Base-by-base conservation (phyloP, 2,888 invertebrate species). In the Drosophila vallismaia region DNA sequence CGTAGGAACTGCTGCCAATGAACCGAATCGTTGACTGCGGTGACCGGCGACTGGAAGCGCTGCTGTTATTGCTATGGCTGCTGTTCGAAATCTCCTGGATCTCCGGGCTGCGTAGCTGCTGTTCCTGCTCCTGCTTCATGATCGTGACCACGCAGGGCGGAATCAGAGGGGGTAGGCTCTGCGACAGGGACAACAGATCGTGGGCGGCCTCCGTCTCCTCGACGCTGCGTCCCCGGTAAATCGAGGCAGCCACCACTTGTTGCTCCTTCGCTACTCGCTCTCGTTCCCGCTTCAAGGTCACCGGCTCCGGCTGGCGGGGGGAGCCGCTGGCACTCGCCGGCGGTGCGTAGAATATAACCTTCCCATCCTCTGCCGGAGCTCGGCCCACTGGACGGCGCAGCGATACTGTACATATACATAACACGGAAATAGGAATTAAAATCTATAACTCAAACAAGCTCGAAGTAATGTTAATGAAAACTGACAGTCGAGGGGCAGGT, bases 161-260 rank as follows among this genome's bases (percentile, higher is more conserved):
- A 51, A 94, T 95, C 74, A 95, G 93, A 12, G 95, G 96, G 10
- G 96, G 96, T 84, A 95, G 91, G 77, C 96, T 95, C 82, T 96
- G 95, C 2, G 96, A 95, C 36, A 96, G 92, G 49, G 95, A 96
- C 29, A 96, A 92, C 71, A 95, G 92, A 90, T 96, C 97, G 90
- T 96, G 97, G 0, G 97, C 97, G 33, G 97, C 97, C 92, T 97
- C 97, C 8, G 96, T 97, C 92, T 97, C 97, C 88, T 96, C 97
- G 28, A 95, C 94, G 79, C 95, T 94, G 55, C 94, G 93, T 87
- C 93, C 93, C n/a, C 92, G 92, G 68, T 89, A 91, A 6, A 83
- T 84, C 8, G 76, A 62, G 3, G 78, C 49, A 0, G 75, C 42
- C 59, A 54, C 64, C 55, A 53, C 57, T 3, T 60, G 73, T 68